Evolutionary conservation across 2,888 invertebrate species (phyloP), one percentile per base, ranked within the genome.

Genomic region (Pycnomerus fuliginosus): DNA sequence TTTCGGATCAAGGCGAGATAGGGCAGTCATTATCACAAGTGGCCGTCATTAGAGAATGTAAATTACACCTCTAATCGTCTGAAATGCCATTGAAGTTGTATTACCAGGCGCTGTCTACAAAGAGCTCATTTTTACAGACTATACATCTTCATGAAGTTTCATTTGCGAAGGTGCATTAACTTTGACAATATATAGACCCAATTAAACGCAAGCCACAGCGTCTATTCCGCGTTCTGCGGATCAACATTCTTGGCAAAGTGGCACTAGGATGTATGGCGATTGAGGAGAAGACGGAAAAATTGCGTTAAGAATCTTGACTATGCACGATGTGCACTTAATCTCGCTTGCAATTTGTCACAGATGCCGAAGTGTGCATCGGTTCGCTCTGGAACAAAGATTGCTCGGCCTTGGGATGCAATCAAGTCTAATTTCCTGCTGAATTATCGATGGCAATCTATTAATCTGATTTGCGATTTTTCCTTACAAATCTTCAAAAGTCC

Each of bases 341-440:
- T 31, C 16, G 13, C 12, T 37, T 16, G 22, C 38, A 29, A 47
- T 47, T 48, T 44, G 41, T 41, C 37, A 40, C 44, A 44, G 40
- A 48, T 44, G 44, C 48, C 44, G 16, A 23, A 31, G 32, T 31
- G 48, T 33, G 39, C 28, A 15, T 41, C 8, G 22, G 16, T 16
- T 10, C 24, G 14, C 15, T 16, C 16, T 35, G 4, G 4, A 27
- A 10, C 28, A 27, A n/a, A 27, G 10, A 10, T n/a, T n/a, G 12
- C 28, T 7, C 28, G 10, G 12, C 4, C 10, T 10, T 27, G 28
- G 20, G 20, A 7, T 7, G 5, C 4, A 20, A 20, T 4, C 4
- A 20, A 20, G n/a, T n/a, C n/a, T n/a, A n/a, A n/a, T n/a, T n/a
- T n/a, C n/a, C n/a, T n/a, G n/a, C n/a, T n/a, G n/a, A n/a, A n/a